phyloP scores from a whole-genome alignment of 1,140 invertebrate species.

The Cylas formicarius region DNA sequence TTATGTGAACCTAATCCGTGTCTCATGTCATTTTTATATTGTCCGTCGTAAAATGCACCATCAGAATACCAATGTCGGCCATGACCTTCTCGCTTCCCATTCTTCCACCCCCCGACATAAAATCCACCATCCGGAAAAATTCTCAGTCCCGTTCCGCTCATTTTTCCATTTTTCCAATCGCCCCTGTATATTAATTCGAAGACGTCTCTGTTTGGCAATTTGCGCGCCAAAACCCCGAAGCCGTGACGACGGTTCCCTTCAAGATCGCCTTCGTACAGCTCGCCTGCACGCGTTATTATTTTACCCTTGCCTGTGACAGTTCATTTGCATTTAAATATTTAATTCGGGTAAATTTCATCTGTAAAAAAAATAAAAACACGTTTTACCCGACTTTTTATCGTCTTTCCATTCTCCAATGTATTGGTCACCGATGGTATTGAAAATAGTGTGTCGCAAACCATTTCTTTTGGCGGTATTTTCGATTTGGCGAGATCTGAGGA shows the following conservation, averaged over 20 bases:
- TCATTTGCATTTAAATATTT: background rate
- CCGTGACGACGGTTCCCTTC: slow-evolving; percentile 38
- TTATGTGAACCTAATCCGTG: slow-evolving; percentile 35
- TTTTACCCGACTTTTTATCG: slow-evolving; percentile 47
- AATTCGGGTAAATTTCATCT: background rate
- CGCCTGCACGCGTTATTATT: slow-evolving; percentile 20
- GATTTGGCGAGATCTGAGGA: slow-evolving; percentile 18
- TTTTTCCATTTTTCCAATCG: slow-evolving; percentile 47
- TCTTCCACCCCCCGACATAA: slow-evolving; percentile 56
- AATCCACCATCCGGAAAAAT: slow-evolving; percentile 51
- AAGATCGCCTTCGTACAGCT: slow-evolving; percentile 42
- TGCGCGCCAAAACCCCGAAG: slow-evolving; percentile 44
- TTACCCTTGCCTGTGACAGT: slow-evolving; percentile 29
- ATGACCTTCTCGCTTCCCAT: slow-evolving; percentile 53
- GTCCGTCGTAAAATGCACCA: slow-evolving; percentile 51
- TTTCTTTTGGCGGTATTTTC: slow-evolving; percentile 41
- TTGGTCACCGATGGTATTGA: slow-evolving; percentile 43
- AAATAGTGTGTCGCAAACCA: slow-evolving; percentile 47
- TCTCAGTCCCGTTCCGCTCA: slow-evolving; percentile 47
- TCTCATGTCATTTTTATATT: slow-evolving; percentile 43
- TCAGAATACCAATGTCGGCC: slow-evolving; percentile 54
- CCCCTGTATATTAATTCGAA: slow-evolving; percentile 45
- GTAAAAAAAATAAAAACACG: too few species aligned
- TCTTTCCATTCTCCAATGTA: slow-evolving; percentile 52
- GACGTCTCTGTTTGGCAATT: slow-evolving; percentile 37